Evolutionary conservation across 2,888 invertebrate species (phyloP).

Genomic region (Xestia rhomboidea): DNA sequence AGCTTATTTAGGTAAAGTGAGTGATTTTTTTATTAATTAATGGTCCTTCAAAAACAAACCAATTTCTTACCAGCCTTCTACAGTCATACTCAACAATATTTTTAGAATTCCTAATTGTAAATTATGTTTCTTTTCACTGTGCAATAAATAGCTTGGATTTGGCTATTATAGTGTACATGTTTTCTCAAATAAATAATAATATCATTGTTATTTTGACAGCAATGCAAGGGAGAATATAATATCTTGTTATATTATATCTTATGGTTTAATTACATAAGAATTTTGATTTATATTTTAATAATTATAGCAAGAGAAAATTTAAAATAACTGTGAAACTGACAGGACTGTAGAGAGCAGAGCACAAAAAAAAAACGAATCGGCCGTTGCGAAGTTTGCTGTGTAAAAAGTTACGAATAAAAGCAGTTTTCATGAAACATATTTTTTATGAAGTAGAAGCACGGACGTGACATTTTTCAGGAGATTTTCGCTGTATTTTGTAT

Average conservation of each 20-base stretch:
- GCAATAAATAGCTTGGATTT: neutral
- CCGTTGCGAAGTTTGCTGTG: constrained; percentile 34
- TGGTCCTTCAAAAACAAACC: too few relatives aligned
- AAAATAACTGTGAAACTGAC: neutral
- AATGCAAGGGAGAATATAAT: too few relatives aligned
- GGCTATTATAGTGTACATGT: neutral
- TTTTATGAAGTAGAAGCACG: constrained; percentile 23
- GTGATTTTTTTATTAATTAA: too few relatives aligned
- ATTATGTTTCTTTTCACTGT: neutral
- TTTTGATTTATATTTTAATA: too few relatives aligned
- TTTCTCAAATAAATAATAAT: neutral
- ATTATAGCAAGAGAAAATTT: too few relatives aligned
- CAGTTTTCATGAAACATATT: constrained; percentile 38
- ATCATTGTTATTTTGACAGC: neutral
- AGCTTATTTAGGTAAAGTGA: too few relatives aligned
- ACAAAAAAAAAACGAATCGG: constrained; percentile 41
- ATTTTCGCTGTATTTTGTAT: neutral
- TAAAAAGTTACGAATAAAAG: constrained; percentile 49
- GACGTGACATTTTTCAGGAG: constrained; percentile 10
- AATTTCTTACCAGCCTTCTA: too few relatives aligned
- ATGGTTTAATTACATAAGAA: too few relatives aligned
- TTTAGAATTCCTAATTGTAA: too few relatives aligned
- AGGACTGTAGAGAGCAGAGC: constrained; percentile 7
- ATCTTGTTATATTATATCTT: too few relatives aligned
- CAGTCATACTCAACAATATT: too few relatives aligned